Conservation (phyloP, 2,888 invertebrate genomes). For the Agrochola circellaris region DNA sequence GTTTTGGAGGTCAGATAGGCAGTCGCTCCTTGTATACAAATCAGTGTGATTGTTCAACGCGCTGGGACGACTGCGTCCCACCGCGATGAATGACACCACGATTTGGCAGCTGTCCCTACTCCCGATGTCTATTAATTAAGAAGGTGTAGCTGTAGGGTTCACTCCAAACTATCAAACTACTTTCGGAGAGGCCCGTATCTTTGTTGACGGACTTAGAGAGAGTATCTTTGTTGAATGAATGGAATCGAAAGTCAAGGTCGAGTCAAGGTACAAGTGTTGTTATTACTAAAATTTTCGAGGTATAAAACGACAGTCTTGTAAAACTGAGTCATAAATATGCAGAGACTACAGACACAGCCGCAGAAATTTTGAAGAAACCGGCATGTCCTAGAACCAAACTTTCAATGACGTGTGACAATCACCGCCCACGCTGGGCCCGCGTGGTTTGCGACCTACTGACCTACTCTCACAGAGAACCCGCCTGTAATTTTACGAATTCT, state of each 20-base stretch:
- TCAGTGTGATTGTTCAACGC: too few relatives aligned
- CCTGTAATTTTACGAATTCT: not conserved
- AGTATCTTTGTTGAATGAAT: too few relatives aligned
- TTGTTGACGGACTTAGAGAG: too few relatives aligned
- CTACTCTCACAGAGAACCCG: not conserved
- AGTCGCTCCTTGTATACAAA: too few relatives aligned
- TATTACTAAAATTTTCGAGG: not conserved
- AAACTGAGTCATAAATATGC: constrained; percentile 4
- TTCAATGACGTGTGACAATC: not conserved
- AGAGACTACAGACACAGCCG: not conserved
- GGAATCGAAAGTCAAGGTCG: constrained; percentile 20
- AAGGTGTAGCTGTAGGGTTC: too few relatives aligned
- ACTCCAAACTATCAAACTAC: too few relatives aligned
- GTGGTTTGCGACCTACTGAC: not conserved
- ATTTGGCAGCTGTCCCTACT: too few relatives aligned
- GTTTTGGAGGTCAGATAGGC: too few relatives aligned
- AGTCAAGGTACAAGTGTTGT: not conserved
- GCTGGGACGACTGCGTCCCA: too few relatives aligned
- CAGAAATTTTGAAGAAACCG: not conserved
- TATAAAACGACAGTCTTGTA: not conserved
- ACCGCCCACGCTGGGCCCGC: not conserved
- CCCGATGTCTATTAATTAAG: too few relatives aligned
- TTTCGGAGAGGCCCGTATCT: too few relatives aligned
- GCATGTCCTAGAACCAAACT: not conserved
- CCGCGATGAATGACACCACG: too few relatives aligned